These are phyloP conservation scores for Drosophila sturtevanti DNA, from an alignment of 1,140 invertebrate genomes.

Conservation along the genomic window DNA sequence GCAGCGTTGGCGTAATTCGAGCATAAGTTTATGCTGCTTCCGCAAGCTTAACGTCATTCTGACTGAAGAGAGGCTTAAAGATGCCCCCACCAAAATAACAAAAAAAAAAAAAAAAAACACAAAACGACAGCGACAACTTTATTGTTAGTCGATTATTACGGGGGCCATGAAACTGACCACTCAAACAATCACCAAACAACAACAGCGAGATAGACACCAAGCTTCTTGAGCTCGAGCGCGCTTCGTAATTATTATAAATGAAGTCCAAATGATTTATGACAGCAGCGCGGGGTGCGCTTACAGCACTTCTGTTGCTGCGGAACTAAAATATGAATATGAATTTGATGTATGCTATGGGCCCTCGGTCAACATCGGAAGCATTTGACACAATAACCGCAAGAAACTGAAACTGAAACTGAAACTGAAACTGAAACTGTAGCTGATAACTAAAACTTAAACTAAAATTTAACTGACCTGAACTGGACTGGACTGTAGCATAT, in stretches of 20 bases:
- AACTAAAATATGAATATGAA: constrained; percentile 39
- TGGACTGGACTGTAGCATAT: neutral
- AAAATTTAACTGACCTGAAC: constrained; percentile 10
- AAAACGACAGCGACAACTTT: constrained; percentile 49
- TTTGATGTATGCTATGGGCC: constrained; percentile 5
- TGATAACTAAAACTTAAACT: constrained; percentile 8
- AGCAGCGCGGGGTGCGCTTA: constrained; percentile 58
- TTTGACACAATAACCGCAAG: constrained; percentile 44
- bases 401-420: neutral
- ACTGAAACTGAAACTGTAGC: neutral
- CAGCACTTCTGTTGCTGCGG: constrained; percentile 58
- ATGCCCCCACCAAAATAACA: neutral
- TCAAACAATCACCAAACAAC: constrained; percentile 43
- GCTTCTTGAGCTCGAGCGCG: constrained; percentile 60
- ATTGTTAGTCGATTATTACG: constrained; percentile 47
- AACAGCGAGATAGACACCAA: neutral
- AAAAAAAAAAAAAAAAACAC: neutral
- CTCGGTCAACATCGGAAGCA: constrained; percentile 36
- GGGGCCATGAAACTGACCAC: constrained; percentile 65
- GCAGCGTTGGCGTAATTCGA: constrained; percentile 20
- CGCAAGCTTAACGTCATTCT: constrained; percentile 54
- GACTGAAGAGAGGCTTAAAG: constrained; percentile 7
- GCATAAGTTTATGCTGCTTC: constrained; percentile 34
- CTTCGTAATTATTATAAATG: constrained; percentile 77
- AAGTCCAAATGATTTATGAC: constrained; percentile 78